phyloP scores from a whole-genome alignment of 2,797 vertebrate genomes.

The Periparus ater region DNA sequence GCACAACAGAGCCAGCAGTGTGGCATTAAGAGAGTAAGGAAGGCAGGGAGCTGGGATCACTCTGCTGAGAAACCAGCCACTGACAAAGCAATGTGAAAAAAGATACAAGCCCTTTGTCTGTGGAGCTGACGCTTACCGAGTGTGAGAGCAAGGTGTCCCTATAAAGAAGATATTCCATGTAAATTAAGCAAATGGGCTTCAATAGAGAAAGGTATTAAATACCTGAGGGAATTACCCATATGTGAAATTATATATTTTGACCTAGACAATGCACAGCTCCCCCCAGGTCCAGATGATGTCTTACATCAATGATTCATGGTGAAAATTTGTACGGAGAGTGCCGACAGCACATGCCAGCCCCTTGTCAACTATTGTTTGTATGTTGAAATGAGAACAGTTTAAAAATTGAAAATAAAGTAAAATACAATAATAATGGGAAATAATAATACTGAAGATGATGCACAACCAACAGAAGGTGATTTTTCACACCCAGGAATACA shows the following conservation, averaged over 20 bases:
- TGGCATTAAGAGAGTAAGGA: not conserved
- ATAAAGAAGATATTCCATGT: not conserved
- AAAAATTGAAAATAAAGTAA: too few relatives aligned
- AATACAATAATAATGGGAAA: too few relatives aligned
- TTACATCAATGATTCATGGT: not conserved
- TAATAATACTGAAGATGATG: not conserved
- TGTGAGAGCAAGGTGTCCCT: not conserved
- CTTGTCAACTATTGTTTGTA: not conserved
- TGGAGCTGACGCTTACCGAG: not conserved
- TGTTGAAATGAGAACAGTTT: too few relatives aligned
- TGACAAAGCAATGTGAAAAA: not conserved
- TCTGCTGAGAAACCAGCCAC: not conserved
- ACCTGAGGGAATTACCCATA: not conserved
- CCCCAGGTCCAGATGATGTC: not conserved
- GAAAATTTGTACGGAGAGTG: not conserved
- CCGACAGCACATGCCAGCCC: rapidly evolving
- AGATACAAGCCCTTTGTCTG: not conserved
- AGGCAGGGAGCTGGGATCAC: not conserved
- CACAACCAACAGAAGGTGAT: not conserved
- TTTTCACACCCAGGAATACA: not conserved
- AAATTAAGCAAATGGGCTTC: not conserved
- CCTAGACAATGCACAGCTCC: rapidly evolving
- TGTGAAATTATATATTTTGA: not conserved
- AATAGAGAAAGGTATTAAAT: not conserved
- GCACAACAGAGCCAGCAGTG: not conserved